Percentiles rank a stretch among this genome's conserved stretches.
Evolutionary conservation across 2,888 invertebrate genomes (phyloP).

Genomic region (Agapostemon virescens): DNA sequence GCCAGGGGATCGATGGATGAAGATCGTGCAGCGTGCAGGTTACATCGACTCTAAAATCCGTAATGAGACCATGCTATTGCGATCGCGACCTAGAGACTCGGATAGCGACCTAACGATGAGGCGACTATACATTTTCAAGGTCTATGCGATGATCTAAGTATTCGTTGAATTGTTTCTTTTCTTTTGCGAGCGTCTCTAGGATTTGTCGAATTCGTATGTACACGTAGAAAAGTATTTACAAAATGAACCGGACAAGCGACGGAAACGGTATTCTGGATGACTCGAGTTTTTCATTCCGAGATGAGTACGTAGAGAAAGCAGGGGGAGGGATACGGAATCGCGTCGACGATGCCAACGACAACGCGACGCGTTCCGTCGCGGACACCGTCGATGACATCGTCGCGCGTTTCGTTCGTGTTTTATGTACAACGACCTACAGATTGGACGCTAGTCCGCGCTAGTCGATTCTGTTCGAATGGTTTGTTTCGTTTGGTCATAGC

Average conservation of each 20-base stretch:
- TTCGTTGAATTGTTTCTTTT: no score
- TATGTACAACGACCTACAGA: conserved; percentile 67
- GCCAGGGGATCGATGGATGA: conserved; percentile 26
- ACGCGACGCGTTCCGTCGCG: background rate
- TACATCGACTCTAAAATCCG: conserved; percentile 72
- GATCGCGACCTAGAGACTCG: conserved; percentile 55
- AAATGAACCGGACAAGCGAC: conserved; percentile 13
- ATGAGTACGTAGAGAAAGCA: conserved; percentile 28
- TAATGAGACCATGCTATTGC: conserved; percentile 77
- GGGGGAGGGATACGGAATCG: background rate
- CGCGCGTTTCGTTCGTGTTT: conserved; percentile 40
- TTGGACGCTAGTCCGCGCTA: conserved; percentile 64
- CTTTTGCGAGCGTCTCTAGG: background rate
- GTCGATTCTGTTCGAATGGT: conserved; percentile 47
- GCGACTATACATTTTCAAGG: conserved; percentile 22
- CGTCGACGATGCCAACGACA: background rate
- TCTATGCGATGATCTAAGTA: conserved; percentile 40
- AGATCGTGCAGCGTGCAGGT: conserved; percentile 72
- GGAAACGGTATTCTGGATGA: background rate
- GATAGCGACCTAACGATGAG: conserved; percentile 48
- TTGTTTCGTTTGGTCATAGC: conserved; percentile 66
- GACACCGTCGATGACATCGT: background rate
- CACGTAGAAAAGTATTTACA: conserved; percentile 44
- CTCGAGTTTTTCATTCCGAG: background rate
- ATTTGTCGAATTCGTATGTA: background rate